Conservation (phyloP, 2,888 invertebrate genomes). For the Pteria penguin region DNA sequence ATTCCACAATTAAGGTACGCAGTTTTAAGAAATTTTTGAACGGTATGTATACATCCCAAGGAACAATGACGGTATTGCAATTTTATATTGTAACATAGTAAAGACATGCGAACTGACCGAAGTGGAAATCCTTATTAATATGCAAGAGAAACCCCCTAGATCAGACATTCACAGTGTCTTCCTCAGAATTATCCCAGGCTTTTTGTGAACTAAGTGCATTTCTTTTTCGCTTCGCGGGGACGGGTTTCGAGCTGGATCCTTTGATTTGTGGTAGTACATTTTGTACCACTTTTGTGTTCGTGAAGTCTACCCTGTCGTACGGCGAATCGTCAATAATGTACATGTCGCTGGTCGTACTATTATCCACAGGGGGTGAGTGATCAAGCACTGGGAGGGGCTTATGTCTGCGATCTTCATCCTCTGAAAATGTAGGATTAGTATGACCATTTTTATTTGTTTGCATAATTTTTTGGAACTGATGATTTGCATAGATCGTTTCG, state of each 20-base stretch:
- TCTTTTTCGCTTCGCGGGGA: conserved; percentile 18
- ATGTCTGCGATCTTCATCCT: conserved; percentile 7
- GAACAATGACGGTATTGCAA: no score
- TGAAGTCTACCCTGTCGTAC: conserved; percentile 12
- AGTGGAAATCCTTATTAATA: no score
- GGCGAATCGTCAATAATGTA: conserved; percentile 22
- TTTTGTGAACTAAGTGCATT: no score
- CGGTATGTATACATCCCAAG: no score
- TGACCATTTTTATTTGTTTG: background rate
- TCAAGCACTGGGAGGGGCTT: conserved; percentile 8
- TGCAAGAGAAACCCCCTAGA: no score
- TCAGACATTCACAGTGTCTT: no score
- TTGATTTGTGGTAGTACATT: background rate
- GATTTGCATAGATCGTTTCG: conserved; percentile 32
- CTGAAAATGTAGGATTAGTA: background rate
- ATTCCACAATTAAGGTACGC: no score
- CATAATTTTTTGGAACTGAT: conserved; percentile 31
- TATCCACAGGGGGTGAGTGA: conserved; percentile 4
- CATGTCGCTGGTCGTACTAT: conserved; percentile 9
- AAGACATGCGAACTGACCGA: no score
- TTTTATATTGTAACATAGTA: no score
- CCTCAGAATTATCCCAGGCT: no score
- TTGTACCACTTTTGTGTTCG: background rate
- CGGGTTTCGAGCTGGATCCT: conserved; percentile 3
- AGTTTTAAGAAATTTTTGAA: no score